A percentile compares a stretch with the other conserved stretches of the same genome.
Conservation (phyloP, 2,797 vertebrate species). For the Phaenicophaeus curvirostris region DNA sequence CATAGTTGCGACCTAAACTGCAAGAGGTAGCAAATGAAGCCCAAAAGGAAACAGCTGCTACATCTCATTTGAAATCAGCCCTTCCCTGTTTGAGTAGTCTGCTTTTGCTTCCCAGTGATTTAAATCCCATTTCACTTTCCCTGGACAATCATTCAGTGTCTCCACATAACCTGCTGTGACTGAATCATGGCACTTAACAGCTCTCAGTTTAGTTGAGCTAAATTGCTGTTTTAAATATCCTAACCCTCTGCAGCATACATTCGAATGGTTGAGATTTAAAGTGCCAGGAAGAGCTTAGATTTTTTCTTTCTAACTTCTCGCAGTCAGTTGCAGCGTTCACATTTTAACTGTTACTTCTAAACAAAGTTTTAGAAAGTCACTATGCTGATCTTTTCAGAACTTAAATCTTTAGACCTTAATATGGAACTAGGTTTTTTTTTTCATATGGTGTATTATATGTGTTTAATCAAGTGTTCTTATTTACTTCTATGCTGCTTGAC, state of each 20-base stretch:
- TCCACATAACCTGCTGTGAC: not conserved
- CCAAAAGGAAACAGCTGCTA: not conserved
- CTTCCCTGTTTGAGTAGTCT: not conserved
- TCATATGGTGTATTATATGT: not conserved
- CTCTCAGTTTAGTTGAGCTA: not conserved
- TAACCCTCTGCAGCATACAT: not conserved
- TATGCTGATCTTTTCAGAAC: not conserved
- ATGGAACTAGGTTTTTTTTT: not conserved
- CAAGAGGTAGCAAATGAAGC: not conserved
- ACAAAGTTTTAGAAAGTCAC: not conserved
- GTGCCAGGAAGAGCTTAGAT: not conserved
- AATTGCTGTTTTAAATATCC: not conserved
- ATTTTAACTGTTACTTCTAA: not conserved
- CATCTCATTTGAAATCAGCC: not conserved
- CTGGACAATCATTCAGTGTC: not conserved
- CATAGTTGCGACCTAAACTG: not conserved
- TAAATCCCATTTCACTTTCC: not conserved
- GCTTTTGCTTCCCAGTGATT: not conserved
- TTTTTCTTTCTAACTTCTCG: not conserved
- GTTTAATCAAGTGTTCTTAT: not conserved
- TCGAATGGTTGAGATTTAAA: not conserved
- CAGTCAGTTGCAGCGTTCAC: not conserved
- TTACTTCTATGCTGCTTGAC: not conserved
- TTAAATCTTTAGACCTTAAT: not conserved
- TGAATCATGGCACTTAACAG: not conserved